A percentile compares a stretch with the other conserved stretches of the same genome.
These are phyloP conservation scores for Rachycentron canadum DNA, from an alignment of 2,797 vertebrate genomes.

Conservation along the genomic window DNA sequence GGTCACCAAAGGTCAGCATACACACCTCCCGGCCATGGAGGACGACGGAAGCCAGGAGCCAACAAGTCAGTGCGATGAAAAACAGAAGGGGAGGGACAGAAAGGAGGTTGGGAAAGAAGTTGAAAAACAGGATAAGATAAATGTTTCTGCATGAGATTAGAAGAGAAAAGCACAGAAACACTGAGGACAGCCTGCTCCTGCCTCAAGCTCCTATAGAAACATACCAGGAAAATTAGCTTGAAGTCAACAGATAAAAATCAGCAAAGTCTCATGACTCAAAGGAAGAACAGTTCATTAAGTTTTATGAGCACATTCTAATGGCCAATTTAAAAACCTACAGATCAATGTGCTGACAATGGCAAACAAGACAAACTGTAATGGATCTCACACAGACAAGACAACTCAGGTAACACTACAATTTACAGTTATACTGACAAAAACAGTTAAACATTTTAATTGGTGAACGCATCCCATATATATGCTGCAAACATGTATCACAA, in stretches of 20 bases:
- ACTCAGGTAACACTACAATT: not conserved
- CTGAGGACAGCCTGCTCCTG: not conserved
- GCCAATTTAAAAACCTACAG: constrained; percentile 60
- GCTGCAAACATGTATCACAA: not conserved
- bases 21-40: constrained; percentile 74
- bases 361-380: constrained; percentile 33
- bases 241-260: constrained; percentile 41
- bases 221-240: constrained; percentile 30
- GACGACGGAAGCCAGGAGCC: constrained; percentile 71
- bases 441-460: not conserved
- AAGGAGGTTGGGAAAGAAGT: constrained; percentile 49
- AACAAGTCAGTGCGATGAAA: constrained; percentile 67
- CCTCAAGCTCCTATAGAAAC: constrained; percentile 32
- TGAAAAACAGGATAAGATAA: constrained; percentile 81
- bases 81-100: constrained; percentile 44
- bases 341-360: constrained; percentile 37
- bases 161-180: constrained; percentile 24
- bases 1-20: constrained; percentile 76
- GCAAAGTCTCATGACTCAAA: constrained; percentile 34
- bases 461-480: not conserved
- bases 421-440: not conserved
- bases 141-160: constrained; percentile 55
- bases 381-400: not conserved
- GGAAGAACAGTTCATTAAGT: constrained; percentile 46
- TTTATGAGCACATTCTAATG: constrained; percentile 51